Percentiles rank a stretch among this genome's conserved stretches.
Evolutionary conservation across 2,888 invertebrate genomes (phyloP).

Genomic region (Nemapogon koenigi): DNA sequence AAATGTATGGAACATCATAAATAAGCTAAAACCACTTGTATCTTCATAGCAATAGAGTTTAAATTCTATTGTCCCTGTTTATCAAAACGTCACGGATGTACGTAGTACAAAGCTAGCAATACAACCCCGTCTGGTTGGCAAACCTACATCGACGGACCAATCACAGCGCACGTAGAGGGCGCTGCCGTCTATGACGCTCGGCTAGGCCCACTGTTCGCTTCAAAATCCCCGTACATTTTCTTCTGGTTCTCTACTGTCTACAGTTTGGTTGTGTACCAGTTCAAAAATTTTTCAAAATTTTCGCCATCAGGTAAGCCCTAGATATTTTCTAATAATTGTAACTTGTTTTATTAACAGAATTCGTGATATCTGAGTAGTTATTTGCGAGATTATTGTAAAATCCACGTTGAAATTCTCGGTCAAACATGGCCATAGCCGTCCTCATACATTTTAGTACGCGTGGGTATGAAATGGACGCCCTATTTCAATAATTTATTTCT

Average conservation of each 20-base stretch:
- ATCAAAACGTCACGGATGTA: conserved; percentile 50
- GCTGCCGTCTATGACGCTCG: conserved; percentile 52
- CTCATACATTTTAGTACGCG: conserved; percentile 60
- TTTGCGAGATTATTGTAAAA: conserved; percentile 39
- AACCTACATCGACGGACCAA: conserved; percentile 37
- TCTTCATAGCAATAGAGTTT: conserved; percentile 9
- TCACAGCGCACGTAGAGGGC: conserved; percentile 48
- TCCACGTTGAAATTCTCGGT: conserved; percentile 63
- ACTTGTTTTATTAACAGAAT: conserved; percentile 37
- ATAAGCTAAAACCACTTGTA: conserved; percentile 22
- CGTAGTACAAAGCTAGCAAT: conserved; percentile 48
- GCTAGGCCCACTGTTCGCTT: conserved; percentile 57
- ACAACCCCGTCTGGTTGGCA: conserved; percentile 35
- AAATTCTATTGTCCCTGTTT: conserved; percentile 20
- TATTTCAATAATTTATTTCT: conserved; percentile 63
- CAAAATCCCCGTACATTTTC: conserved; percentile 65
- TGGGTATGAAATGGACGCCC: conserved; percentile 57
- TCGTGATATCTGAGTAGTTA: conserved; percentile 31
- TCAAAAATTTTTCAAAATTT: conserved; percentile 64
- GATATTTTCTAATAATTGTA: conserved; percentile 40
- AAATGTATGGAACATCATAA: conserved; percentile 40
- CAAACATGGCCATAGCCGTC: conserved; percentile 62
- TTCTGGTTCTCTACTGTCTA: conserved; percentile 63
- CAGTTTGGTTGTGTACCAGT: conserved; percentile 64
- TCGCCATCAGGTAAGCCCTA: conserved; percentile 61